phyloP scores from a whole-genome alignment of 1,140 invertebrate genomes.

The Drosophila auraria region DNA sequence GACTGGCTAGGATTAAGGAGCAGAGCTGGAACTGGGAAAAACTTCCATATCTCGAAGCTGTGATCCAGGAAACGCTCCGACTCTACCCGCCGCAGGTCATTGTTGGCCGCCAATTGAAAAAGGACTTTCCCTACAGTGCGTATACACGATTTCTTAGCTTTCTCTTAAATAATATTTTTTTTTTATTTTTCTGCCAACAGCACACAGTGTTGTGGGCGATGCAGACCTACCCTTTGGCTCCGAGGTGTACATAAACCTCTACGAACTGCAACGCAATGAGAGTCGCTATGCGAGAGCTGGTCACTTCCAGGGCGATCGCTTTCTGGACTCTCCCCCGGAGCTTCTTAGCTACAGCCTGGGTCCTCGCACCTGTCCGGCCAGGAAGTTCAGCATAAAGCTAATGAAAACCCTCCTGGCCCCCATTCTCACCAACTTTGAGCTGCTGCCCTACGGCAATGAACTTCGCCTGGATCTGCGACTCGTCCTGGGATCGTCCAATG shows the following conservation, averaged over 20 bases:
- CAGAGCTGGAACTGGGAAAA: conserved; percentile 2
- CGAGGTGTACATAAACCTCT: conserved; percentile 65
- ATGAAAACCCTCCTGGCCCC: conserved; percentile 46
- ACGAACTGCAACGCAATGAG: conserved; percentile 57
- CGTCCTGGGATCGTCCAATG: conserved; percentile 53
- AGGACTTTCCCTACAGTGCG: conserved; percentile 54
- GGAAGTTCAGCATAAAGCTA: conserved; percentile 45
- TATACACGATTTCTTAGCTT: neutral
- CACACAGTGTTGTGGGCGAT: conserved; percentile 50
- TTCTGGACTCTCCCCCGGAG: conserved; percentile 32
- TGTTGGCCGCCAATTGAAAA: conserved; percentile 36
- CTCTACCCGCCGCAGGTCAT: conserved; percentile 68
- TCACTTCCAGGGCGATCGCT: conserved; percentile 50
- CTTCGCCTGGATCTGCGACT: conserved; percentile 37
- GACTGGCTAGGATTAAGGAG: neutral
- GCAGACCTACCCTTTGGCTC: conserved; percentile 50
- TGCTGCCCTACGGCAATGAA: conserved; percentile 58
- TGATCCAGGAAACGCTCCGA: conserved; percentile 50
- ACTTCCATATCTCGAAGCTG: conserved; percentile 51
- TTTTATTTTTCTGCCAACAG: conserved; percentile 9
- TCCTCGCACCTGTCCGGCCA: conserved; percentile 61
- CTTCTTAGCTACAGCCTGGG: conserved; percentile 58
- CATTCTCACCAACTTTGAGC: conserved; percentile 47
- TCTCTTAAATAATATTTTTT: neutral
- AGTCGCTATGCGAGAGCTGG: conserved; percentile 11